A percentile compares a stretch with the other conserved stretches of the same genome.
Conservation (phyloP, 2,888 invertebrate genomes). For the Micoletzkya japonica region DNA sequence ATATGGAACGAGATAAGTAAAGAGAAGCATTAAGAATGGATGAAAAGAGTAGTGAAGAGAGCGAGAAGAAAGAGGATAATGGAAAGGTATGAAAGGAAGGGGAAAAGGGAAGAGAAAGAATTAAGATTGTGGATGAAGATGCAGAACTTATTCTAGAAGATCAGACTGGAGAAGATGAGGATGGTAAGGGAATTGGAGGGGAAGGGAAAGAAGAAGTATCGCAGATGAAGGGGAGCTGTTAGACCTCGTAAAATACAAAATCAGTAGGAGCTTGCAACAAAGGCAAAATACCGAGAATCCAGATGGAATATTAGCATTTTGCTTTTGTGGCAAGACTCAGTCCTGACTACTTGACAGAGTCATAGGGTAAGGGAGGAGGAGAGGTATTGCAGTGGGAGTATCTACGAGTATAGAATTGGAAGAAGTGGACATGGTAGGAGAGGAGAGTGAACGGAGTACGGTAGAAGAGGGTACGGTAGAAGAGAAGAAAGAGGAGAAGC, state of each 20-base stretch:
- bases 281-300: no score
- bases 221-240: no score
- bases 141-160: neutral
- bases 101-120: no score
- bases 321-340: constrained; percentile 14
- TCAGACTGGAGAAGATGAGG: constrained; percentile 6
- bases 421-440: neutral
- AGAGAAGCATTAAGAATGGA: no score
- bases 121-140: no score
- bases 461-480: no score
- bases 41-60: neutral
- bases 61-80: neutral
- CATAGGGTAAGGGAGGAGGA: neutral
- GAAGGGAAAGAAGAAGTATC: neutral
- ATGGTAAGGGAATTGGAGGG: neutral
- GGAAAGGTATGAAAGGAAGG: neutral
- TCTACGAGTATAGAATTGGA: neutral
- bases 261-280: no score
- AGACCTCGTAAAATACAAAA: no score
- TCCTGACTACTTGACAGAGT: neutral
- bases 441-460: no score
- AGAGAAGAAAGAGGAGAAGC: neutral
- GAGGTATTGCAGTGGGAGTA: neutral
- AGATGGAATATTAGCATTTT: no score
- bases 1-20: no score